Evolutionary conservation across 2,113 vertebrate species (phyloP), one percentile per base, ranked within the genome.

Genomic region (Halichoerus grypus): DNA sequence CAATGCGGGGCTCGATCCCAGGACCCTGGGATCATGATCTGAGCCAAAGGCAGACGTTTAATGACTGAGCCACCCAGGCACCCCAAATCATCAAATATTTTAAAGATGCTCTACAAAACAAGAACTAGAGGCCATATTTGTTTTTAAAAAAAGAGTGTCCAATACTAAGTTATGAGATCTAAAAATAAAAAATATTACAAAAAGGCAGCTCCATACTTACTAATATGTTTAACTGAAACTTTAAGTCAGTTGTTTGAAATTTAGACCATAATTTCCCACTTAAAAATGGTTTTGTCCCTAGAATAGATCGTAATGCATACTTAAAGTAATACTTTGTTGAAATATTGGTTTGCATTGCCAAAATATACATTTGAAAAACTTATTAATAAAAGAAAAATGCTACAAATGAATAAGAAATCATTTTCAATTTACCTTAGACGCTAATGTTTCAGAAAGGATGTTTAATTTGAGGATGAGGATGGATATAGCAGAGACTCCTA

Each of bases 71-170:
- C 46, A 46, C 46, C 46, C 46, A 46, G 46, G 46, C 46, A 1
- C 46, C 46, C 46, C 46, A 93, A 87, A 10, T 81, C 51, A 95
- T 26, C 93, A 92, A 91, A 39, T 94, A 69, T 95, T 89, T 87
- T 86, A 76, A 94, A 87, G 33, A 7, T 79, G 14, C 0, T 77
- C 87, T n/a, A 86, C 7, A 51, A 94, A 72, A n/a, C 49, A 97
- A 95, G 28, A 72, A 84, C 80, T 53, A 76, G 33, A 91, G 36
- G 5, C 9, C 11, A 80, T 26, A 21, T 9, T 55, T 53, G 11
- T 91, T 90, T 36, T 72, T 28, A 39, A 89, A 91, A 49, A 63
- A 31, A 33, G 11, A 21, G 26, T 22, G 11, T 49, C 13, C 22
- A 90, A 61, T 53, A 65, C 13, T 63, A 90, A 59, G 7, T 31